Percentiles rank a stretch among this genome's conserved stretches.
Evolutionary conservation across 2,113 vertebrate species (phyloP).

Genomic region (Illadopsis cleaveri): DNA sequence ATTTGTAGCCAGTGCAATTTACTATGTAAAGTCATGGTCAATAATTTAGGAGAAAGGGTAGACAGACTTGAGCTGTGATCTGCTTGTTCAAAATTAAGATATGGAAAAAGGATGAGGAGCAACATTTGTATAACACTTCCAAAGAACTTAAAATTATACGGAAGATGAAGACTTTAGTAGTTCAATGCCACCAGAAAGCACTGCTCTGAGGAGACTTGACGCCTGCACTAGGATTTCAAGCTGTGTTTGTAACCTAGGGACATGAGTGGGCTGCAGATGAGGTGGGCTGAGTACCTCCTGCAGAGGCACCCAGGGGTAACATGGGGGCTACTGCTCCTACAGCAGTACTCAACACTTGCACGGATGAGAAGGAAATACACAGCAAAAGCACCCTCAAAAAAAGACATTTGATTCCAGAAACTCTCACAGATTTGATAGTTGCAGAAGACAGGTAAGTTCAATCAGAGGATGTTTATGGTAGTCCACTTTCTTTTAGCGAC

Average conservation of each 20-base stretch:
- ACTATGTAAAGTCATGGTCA: constrained; percentile 56
- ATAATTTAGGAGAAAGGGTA: constrained; percentile 56
- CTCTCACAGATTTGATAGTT: neutral
- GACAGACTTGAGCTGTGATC: constrained; percentile 33
- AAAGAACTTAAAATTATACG: neutral
- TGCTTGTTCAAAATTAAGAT: constrained; percentile 24
- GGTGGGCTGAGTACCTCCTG: neutral
- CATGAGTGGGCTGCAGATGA: neutral
- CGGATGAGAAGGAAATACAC: neutral
- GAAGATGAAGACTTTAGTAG: neutral
- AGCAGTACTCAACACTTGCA: rapidly evolving
- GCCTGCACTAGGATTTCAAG: neutral
- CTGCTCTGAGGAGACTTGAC: neutral
- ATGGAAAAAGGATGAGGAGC: neutral
- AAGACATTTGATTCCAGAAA: neutral
- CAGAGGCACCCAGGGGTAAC: neutral
- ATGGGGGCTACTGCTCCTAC: rapidly evolving
- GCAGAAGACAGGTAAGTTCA: neutral
- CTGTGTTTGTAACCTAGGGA: neutral
- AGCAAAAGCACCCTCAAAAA: neutral
- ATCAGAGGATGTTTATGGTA: neutral
- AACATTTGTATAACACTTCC: neutral
- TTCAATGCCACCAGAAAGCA: neutral
- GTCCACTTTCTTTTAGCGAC: neutral
- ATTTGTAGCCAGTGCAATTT: constrained; percentile 49